These are phyloP conservation scores for Achatina immaculata DNA, from an alignment of 1,140 invertebrate species.

Conservation along the genomic window DNA sequence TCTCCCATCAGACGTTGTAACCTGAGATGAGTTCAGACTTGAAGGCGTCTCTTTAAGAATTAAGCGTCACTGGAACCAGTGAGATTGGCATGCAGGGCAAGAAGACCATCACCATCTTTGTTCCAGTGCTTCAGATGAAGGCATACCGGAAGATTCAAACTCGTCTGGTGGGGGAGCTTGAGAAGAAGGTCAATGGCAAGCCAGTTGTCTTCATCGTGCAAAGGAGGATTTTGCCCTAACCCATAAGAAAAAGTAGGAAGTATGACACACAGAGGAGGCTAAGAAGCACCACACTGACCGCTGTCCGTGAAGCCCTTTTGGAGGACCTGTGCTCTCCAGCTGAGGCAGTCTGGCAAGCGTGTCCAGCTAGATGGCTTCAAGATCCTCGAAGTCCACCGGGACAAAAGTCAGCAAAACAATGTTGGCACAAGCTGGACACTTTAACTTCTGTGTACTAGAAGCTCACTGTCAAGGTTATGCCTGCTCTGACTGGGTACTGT, in stretches of 20 bases:
- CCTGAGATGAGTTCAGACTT: conserved; percentile 97
- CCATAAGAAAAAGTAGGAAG: conserved; percentile 88
- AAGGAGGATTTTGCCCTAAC: conserved; percentile 97
- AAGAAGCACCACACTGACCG: conserved; percentile 92
- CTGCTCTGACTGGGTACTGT: too few relatives aligned
- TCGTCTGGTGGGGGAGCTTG: conserved; percentile 94
- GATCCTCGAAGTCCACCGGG: conserved; percentile 97
- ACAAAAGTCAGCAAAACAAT: conserved; percentile 98
- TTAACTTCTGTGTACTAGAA: too few relatives aligned
- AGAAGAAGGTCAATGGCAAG: conserved; percentile 99
- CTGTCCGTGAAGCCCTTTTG: conserved; percentile 96
- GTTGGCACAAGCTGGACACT: conserved; percentile 99
- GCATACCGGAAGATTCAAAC: conserved; percentile 98
- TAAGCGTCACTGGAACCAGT: conserved; percentile 96
- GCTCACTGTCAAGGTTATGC: too few relatives aligned
- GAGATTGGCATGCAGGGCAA: conserved; percentile 71
- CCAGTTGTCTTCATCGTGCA: conserved; percentile 98
- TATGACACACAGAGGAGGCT: conserved; percentile 92
- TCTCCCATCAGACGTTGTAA: conserved; percentile 89
- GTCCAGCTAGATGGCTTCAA: conserved; percentile 95
- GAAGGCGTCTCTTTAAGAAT: conserved; percentile 93
- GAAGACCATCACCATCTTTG: conserved; percentile 93
- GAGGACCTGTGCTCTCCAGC: conserved; percentile 99
- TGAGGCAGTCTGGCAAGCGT: conserved; percentile 98
- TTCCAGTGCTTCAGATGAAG: conserved; percentile 97